Evolutionary conservation across 2,797 vertebrate species (phyloP).

Genomic region (Aratinga solstitialis): DNA sequence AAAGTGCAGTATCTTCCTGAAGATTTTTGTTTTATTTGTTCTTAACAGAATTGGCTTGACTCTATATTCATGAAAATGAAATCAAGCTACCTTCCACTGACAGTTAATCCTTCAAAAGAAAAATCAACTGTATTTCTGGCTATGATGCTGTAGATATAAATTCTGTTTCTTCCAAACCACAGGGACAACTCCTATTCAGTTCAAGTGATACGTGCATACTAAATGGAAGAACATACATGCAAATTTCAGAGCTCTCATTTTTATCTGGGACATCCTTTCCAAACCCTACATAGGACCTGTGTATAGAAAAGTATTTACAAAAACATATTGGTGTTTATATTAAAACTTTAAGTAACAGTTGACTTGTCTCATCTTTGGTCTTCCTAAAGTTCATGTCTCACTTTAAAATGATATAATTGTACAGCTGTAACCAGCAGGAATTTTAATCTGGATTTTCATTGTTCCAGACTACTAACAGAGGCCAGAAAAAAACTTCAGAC

Average conservation of each 20-base stretch:
- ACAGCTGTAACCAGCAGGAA: background rate
- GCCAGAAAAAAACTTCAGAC: background rate
- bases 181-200: background rate
- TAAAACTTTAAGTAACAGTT: background rate
- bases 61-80: background rate
- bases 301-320: background rate
- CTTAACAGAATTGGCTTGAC: background rate
- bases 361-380: background rate
- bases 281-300: background rate
- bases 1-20: background rate
- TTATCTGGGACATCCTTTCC: background rate
- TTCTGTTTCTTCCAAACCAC: background rate
- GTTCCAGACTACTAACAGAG: background rate
- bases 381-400: background rate
- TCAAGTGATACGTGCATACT: background rate
- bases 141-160: background rate
- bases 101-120: background rate
- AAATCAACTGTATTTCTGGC: background rate
- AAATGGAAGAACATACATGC: background rate
- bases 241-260: background rate
- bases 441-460: background rate
- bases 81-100: background rate
- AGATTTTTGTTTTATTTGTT: background rate
- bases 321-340: background rate
- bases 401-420: background rate